A percentile compares a stretch with the other conserved stretches of the same genome.
Conservation (phyloP, 2,113 vertebrate species). For the Dipodomys merriami region DNA sequence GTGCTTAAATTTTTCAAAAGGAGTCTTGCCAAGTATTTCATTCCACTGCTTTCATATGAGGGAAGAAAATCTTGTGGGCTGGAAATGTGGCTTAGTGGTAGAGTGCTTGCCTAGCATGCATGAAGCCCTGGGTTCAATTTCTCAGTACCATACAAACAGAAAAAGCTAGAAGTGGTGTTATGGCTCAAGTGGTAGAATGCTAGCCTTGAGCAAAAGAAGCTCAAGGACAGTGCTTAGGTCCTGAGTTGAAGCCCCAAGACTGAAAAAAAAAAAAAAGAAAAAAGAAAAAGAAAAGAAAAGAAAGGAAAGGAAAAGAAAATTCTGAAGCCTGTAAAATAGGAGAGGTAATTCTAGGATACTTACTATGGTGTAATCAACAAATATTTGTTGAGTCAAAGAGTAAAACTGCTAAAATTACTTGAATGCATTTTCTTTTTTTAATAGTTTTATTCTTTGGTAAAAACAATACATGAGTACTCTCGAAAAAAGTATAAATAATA, state of each 20-base stretch:
- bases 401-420: constrained; percentile 48
- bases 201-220: too few species aligned
- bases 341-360: constrained; percentile 9
- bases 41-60: background rate
- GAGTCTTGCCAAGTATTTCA: constrained; percentile 7
- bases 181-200: too few species aligned
- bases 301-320: background rate
- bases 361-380: constrained; percentile 20
- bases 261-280: too few species aligned
- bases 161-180: too few species aligned
- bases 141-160: too few species aligned
- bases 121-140: too few species aligned
- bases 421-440: background rate
- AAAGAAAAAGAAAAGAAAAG: background rate
- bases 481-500: constrained; percentile 20
- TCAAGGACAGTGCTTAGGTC: too few species aligned
- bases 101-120: too few species aligned
- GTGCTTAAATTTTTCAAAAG: constrained; percentile 32
- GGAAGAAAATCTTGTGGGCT: too few species aligned
- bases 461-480: background rate
- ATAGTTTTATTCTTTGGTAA: constrained; percentile 26
- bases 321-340: constrained; percentile 13
- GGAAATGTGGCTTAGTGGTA: too few species aligned
- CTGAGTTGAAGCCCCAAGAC: too few species aligned
- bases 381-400: constrained; percentile 36